Evolutionary conservation across 2,113 vertebrate genomes (phyloP).

Genomic region (Hippocampus abdominalis): DNA sequence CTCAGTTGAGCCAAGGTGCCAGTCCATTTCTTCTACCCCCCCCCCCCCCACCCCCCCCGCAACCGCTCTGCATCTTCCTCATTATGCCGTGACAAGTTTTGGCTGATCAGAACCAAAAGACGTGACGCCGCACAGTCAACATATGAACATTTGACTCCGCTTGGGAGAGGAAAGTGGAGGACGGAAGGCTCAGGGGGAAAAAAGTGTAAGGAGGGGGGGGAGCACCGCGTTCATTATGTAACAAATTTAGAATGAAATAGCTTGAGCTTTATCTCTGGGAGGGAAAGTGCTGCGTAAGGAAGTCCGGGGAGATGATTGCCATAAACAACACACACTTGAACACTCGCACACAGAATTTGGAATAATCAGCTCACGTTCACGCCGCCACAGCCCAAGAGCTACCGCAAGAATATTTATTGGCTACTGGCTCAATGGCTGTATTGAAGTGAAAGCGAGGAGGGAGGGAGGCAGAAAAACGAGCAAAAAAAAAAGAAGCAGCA

Average conservation of each 20-base stretch:
- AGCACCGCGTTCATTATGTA: slow-evolving; percentile 26
- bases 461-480: neutral
- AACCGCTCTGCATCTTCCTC: neutral
- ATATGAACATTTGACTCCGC: slow-evolving; percentile 49
- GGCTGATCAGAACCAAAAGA: neutral
- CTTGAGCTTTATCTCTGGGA: slow-evolving; percentile 8
- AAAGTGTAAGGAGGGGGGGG: slow-evolving; percentile 11
- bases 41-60: neutral
- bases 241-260: slow-evolving; percentile 27
- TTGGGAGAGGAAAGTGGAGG: neutral
- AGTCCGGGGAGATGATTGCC: slow-evolving; percentile 44
- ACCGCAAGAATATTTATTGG: slow-evolving; percentile 75
- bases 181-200: slow-evolving; percentile 13
- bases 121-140: slow-evolving; percentile 30
- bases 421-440: slow-evolving; percentile 72
- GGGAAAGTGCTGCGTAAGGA: slow-evolving; percentile 59
- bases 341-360: slow-evolving; percentile 46
- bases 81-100: neutral
- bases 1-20: slow-evolving; percentile 4
- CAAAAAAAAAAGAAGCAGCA: slow-evolving; percentile 18
- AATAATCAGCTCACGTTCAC: slow-evolving; percentile 72
- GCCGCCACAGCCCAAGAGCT: slow-evolving; percentile 70
- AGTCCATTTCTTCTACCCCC: neutral
- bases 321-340: slow-evolving; percentile 47
- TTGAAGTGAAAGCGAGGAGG: slow-evolving; percentile 54